phyloP scores from a whole-genome alignment of 2,888 invertebrate genomes.

The Pollenia griseotomentosa region DNA sequence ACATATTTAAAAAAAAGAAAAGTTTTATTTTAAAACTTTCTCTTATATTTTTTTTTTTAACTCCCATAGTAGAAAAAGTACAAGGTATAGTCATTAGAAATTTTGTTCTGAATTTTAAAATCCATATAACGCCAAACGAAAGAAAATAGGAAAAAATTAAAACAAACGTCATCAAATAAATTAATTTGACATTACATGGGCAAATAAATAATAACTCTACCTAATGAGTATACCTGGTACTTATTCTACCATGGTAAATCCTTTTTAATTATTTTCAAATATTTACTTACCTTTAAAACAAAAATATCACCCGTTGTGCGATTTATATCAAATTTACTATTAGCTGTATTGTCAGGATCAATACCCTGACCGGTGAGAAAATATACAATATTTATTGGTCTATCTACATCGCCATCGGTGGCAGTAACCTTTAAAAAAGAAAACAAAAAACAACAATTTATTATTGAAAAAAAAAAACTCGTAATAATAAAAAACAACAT shows the following conservation, averaged over 20 bases:
- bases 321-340: conserved; percentile 97
- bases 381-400: conserved; percentile 96
- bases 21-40: not conserved
- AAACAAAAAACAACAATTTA: not conserved
- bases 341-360: conserved; percentile 95
- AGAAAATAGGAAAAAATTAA: too few species aligned
- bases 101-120: too few species aligned
- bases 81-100: too few species aligned
- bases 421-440: conserved; percentile 91
- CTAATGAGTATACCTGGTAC: too few species aligned
- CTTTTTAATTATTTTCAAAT: too few species aligned
- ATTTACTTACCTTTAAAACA: conserved; percentile 91
- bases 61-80: too few species aligned
- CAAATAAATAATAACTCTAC: too few species aligned
- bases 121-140: too few species aligned
- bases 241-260: too few species aligned
- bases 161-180: too few species aligned
- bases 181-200: too few species aligned
- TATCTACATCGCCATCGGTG: conserved; percentile 96
- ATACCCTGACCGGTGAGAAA: conserved; percentile 96
- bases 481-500: conserved; percentile 12
- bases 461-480: conserved; percentile 8
- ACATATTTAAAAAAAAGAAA: not conserved
- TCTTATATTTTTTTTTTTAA: too few species aligned
- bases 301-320: conserved; percentile 96